These are phyloP conservation scores for Goniozus legneri DNA, from an alignment of 1,140 invertebrate species.

Conservation along the genomic window DNA sequence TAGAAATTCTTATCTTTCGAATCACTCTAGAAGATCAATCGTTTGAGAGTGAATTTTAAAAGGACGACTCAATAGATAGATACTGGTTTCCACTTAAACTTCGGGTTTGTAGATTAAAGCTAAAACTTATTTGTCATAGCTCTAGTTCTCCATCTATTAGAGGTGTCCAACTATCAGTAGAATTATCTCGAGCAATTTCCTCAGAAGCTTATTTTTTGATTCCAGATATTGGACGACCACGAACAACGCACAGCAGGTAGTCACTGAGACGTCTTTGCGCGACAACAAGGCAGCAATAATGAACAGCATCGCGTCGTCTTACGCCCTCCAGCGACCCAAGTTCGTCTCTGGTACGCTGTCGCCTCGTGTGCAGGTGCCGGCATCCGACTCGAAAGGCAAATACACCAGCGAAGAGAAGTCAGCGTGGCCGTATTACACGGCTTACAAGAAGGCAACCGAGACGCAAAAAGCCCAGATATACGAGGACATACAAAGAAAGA, in stretches of 20 bases:
- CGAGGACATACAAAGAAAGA: conserved; percentile 42
- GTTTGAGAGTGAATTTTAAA: too few species aligned
- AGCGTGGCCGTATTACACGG: background rate
- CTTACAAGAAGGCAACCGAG: background rate
- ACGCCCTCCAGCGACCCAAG: conserved; percentile 53
- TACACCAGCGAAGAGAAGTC: conserved; percentile 3
- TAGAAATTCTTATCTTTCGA: too few species aligned
- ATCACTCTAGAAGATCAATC: too few species aligned
- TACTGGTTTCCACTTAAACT: too few species aligned
- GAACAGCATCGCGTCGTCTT: conserved; percentile 69
- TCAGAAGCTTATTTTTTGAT: conserved; percentile 6
- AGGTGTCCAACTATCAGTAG: too few species aligned
- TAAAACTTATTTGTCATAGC: too few species aligned
- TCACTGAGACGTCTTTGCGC: conserved; percentile 25
- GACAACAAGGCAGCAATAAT: conserved; percentile 71
- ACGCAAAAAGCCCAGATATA: conserved; percentile 39
- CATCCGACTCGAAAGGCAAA: background rate
- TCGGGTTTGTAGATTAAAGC: too few species aligned
- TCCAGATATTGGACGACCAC: conserved; percentile 46
- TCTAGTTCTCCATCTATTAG: too few species aligned
- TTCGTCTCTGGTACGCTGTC: conserved; percentile 30
- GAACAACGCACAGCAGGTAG: conserved; percentile 23
- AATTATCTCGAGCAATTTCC: too few species aligned
- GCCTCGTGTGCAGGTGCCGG: conserved; percentile 14
- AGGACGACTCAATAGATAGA: too few species aligned